Percentiles rank a stretch among this genome's conserved stretches.
These are phyloP conservation scores for Epinephelus malabaricus DNA, from an alignment of 2,797 vertebrate species.

Conservation along the genomic window DNA sequence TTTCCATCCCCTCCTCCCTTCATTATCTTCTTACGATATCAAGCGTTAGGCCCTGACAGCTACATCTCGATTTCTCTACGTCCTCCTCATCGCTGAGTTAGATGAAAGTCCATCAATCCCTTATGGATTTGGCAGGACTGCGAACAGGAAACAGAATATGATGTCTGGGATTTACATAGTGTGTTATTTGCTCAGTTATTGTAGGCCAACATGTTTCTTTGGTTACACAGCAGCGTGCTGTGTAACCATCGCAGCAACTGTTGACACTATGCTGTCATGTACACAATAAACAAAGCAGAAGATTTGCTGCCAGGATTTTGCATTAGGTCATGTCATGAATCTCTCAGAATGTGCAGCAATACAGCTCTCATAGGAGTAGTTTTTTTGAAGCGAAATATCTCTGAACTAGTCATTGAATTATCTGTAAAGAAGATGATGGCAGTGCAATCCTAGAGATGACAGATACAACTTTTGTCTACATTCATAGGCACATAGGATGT, in stretches of 20 bases:
- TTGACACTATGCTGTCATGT: constrained; percentile 23
- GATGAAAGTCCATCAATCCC: constrained; percentile 42
- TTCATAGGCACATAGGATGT: not conserved
- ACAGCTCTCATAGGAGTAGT: not conserved
- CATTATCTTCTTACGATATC: constrained; percentile 53
- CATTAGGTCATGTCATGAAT: constrained; percentile 4
- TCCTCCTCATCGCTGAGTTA: constrained; percentile 35
- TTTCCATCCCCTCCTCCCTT: constrained; percentile 42
- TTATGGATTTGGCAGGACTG: constrained; percentile 21
- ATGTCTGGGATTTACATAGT: constrained; percentile 28
- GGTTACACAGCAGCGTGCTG: not conserved
- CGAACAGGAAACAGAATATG: constrained; percentile 42
- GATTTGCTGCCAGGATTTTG: constrained; percentile 4
- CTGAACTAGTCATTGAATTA: constrained; percentile 5
- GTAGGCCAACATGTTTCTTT: not conserved
- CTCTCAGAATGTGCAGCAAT: not conserved
- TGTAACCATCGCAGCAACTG: not conserved
- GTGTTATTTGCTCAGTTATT: constrained; percentile 25
- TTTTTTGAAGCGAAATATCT: not conserved
- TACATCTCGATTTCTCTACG: constrained; percentile 43
- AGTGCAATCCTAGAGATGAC: not conserved
- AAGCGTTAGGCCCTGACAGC: constrained; percentile 50
- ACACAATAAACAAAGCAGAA: constrained; percentile 7
- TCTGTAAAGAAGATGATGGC: not conserved
- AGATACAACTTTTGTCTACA: not conserved